A percentile compares a stretch with the other conserved stretches of the same genome.
Conservation (phyloP, 2,797 vertebrate species). For the Phataginus tetradactyla region DNA sequence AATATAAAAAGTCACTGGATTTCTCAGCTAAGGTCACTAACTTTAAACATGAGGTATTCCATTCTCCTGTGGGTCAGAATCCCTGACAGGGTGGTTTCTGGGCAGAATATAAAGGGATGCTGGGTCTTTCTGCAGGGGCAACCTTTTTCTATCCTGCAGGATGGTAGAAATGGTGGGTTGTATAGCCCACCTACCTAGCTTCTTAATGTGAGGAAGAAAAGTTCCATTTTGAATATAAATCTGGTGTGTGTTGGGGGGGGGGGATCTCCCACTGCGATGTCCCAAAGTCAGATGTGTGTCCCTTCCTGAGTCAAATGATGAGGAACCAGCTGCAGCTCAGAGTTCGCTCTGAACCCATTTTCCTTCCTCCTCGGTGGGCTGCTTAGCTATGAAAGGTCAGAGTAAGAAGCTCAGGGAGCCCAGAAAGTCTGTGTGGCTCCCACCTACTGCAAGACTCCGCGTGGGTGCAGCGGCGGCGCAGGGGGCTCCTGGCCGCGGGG, state of each 20-base stretch:
- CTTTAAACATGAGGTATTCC: background rate
- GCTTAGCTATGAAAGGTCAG: background rate
- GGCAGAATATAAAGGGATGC: too few relatives aligned
- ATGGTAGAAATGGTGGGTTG: too few relatives aligned
- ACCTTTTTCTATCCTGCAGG: background rate
- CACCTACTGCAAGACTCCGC: background rate
- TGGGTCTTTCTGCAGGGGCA: background rate
- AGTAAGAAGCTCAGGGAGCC: background rate
- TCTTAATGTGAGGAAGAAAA: background rate
- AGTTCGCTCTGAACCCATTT: background rate
- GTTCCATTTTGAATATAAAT: background rate
- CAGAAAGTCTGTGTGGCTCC: background rate
- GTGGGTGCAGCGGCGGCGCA: too few relatives aligned
- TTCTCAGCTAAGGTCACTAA: background rate
- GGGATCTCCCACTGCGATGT: background rate
- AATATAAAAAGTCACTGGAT: background rate
- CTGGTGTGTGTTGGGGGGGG: too few relatives aligned
- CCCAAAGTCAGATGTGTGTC: background rate
- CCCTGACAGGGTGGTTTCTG: background rate
- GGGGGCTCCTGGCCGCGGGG: accelerated
- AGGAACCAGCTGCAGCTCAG: background rate
- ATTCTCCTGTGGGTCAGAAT: background rate
- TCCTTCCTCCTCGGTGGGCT: background rate
- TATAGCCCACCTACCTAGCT: background rate
- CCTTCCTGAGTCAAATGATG: background rate